phyloP scores from a whole-genome alignment of 2,113 vertebrate genomes.

The Forbesichthys papilliferus region DNA sequence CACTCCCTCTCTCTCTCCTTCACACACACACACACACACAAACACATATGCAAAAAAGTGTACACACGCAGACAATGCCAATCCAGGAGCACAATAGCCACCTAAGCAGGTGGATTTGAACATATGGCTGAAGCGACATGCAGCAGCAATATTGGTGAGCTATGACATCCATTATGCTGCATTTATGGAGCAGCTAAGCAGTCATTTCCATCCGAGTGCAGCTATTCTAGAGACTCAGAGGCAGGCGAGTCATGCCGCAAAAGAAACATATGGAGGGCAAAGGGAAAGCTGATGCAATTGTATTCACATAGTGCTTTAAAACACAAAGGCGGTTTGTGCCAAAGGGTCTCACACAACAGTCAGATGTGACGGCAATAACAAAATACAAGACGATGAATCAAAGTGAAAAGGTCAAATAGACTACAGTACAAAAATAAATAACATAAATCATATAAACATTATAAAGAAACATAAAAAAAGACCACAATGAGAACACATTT shows the following conservation, averaged over 20 bases:
- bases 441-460: no score
- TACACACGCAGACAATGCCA: not conserved
- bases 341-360: no score
- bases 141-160: constrained; percentile 34
- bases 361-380: no score
- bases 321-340: no score
- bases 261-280: constrained; percentile 8
- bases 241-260: not conserved
- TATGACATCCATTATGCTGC: constrained; percentile 35
- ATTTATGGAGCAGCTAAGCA: constrained; percentile 29
- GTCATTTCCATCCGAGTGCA: constrained; percentile 23
- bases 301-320: no score
- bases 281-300: no score
- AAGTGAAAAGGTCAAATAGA: no score
- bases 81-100: not conserved
- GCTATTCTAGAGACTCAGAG: constrained; percentile 4
- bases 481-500: no score
- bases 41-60: not conserved
- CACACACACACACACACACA: constrained; percentile 6
- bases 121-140: constrained; percentile 29
- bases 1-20: not conserved
- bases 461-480: no score
- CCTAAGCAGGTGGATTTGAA: constrained; percentile 13
- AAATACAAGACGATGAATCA: no score
- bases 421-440: no score